A percentile compares a stretch with the other conserved stretches of the same genome.
These are phyloP conservation scores for Cavia aperea DNA, from an alignment of 2,113 vertebrate genomes.

Conservation along the genomic window DNA sequence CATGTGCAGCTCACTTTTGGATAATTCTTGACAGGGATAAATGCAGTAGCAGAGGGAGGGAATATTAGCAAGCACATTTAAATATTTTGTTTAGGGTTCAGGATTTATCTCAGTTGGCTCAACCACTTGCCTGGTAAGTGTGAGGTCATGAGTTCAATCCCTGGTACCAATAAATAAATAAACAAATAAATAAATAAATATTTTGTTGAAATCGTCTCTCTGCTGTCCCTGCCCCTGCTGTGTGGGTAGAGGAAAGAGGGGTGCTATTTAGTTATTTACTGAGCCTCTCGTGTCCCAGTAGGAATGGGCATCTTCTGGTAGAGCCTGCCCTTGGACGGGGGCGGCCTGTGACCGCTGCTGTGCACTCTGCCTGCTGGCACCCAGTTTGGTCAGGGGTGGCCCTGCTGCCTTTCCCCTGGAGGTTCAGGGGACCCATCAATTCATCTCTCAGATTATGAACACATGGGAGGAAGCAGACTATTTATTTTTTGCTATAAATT, in stretches of 20 bases:
- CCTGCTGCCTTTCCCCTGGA: neutral
- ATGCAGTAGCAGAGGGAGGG: neutral
- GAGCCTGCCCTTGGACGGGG: neutral
- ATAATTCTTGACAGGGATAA: constrained; percentile 7
- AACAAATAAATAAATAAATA: neutral
- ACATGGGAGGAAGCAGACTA: constrained; percentile 38
- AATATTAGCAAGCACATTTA: neutral
- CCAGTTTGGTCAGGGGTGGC: neutral
- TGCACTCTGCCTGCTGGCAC: neutral
- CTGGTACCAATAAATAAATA: no score
- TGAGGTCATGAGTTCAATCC: no score
- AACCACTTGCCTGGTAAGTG: no score
- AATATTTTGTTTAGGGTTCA: neutral
- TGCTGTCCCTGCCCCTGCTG: neutral
- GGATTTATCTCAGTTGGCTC: no score
- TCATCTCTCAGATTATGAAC: constrained; percentile 19
- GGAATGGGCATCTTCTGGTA: neutral
- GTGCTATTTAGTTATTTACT: neutral
- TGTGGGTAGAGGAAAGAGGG: neutral
- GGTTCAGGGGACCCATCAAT: neutral
- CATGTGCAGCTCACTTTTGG: neutral
- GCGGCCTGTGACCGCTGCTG: accelerated
- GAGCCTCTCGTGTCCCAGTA: no score
- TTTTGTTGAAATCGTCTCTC: neutral
- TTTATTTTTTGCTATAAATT: constrained; percentile 34